Evolutionary conservation across 1,140 invertebrate species (phyloP), one percentile per base, ranked within the genome.

Genomic region (Pectinophora gossypiella): DNA sequence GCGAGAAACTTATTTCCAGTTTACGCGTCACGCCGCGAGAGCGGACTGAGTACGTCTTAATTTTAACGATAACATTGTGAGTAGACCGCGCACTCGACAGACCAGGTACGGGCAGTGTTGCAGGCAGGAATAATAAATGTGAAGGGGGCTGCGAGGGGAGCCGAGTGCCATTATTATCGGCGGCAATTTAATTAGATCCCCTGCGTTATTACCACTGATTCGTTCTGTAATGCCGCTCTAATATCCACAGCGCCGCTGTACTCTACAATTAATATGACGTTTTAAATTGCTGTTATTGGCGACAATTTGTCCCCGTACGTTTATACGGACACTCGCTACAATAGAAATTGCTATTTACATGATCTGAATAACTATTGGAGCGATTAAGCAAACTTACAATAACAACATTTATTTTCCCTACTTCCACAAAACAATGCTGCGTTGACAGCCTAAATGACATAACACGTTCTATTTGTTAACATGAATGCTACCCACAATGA

Each of bases 171-270:
- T 83, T 85, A 86, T 86, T 83, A 85, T 78, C 73, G 76, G 78
- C 76, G 73, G 78, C 83, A 83, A 86, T 86, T 86, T 86, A 86
- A 86, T 86, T 86, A 83, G 77, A 85, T 76, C 77, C 78, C 64
- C 71, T 76, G 64, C 79, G 67, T 74, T 84, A 84, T 83, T 79
- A 81, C 77, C 74, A 75, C 80, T 83, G 83, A 86, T 84, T 84
- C 78, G 72, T 80, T 85, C 80, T 75, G 77, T 80, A 85, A 84
- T 82, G 69, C 71, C 68, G 67, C 63, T 72, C 68, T 79, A 82
- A 83, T 79, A 76, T 54, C 64, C 57, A 54, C 63, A 60, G 59
- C 66, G 68, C 52, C 12, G 23, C 36, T 36, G 35, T 19, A 18
- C 27, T 44, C 7, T 13, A 20, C 18, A 44, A 20, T 44, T 44